Percentiles rank a stretch among this genome's conserved stretches.
Evolutionary conservation across 2,888 invertebrate species (phyloP).

Genomic region (Heterodera filipjevi): DNA sequence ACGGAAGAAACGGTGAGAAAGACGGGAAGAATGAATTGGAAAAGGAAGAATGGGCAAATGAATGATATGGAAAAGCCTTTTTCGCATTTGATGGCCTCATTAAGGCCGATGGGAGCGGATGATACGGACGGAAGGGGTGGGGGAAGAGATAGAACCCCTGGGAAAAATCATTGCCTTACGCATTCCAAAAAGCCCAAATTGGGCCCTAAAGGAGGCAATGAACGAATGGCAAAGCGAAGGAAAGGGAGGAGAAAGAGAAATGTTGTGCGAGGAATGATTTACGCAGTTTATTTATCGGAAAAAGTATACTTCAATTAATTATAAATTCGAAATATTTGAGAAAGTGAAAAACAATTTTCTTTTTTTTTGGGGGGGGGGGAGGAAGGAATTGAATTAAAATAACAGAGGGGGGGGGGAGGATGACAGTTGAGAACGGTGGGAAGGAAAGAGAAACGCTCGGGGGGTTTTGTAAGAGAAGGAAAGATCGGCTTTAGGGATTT

Average conservation of each 20-base stretch:
- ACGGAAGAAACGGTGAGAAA: neutral
- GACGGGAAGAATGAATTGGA: neutral
- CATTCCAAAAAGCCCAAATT: neutral
- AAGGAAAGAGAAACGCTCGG: neutral
- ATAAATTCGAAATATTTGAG: no score
- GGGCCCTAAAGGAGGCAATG: neutral
- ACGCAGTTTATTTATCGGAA: no score
- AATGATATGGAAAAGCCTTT: constrained; percentile 5
- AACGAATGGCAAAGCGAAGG: neutral
- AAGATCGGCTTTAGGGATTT: neutral
- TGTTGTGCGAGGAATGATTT: neutral
- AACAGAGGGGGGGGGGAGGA: neutral
- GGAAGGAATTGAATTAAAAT: neutral
- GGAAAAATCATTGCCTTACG: constrained; percentile 7
- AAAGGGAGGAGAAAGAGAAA: neutral
- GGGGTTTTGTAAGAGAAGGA: neutral
- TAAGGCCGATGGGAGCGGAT: neutral
- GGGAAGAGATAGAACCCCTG: neutral
- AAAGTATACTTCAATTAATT: no score
- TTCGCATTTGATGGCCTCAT: constrained; percentile 3
- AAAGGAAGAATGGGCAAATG: neutral
- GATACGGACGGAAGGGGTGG: neutral
- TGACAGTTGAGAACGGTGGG: constrained; percentile 2
- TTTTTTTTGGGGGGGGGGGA: no score
- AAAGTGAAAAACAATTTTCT: no score